Evolutionary conservation across 2,797 vertebrate species (phyloP).

Genomic region (Cyclura pinguis): DNA sequence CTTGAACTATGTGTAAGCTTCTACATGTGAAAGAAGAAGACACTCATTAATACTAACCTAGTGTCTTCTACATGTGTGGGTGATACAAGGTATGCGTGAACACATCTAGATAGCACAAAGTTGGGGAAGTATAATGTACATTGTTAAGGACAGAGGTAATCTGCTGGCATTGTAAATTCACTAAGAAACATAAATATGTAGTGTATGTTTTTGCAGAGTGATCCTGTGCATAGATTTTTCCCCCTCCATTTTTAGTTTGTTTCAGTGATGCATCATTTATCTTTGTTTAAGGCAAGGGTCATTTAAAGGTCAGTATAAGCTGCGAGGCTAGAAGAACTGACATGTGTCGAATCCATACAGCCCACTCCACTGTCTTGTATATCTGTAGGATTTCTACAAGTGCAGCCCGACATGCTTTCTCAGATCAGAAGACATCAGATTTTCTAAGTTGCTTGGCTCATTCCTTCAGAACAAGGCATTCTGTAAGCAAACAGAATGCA

Average conservation of each 20-base stretch:
- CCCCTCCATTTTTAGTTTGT: not conserved
- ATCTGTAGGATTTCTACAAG: constrained; percentile 20
- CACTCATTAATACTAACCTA: too few species aligned
- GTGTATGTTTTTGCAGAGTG: not conserved
- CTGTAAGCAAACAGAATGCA: fast-evolving
- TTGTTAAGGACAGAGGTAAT: not conserved
- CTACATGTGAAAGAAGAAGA: too few species aligned
- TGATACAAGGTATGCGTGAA: not conserved
- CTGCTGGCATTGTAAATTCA: not conserved
- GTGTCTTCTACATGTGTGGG: not conserved
- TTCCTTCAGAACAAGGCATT: fast-evolving
- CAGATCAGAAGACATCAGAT: not conserved
- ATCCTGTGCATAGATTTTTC: not conserved
- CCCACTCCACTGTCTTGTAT: not conserved
- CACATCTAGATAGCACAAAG: not conserved
- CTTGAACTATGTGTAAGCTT: too few species aligned
- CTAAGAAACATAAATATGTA: not conserved
- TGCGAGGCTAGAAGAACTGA: not conserved
- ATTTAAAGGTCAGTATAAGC: constrained; percentile 2
- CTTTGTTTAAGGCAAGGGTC: not conserved
- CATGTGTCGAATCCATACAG: constrained; percentile 7
- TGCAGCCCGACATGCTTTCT: constrained; percentile 15
- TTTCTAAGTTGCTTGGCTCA: not conserved
- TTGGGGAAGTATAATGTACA: not conserved
- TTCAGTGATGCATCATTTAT: not conserved